These are phyloP conservation scores for Xiphydria camelus DNA, from an alignment of 2,888 invertebrate species.

Conservation along the genomic window DNA sequence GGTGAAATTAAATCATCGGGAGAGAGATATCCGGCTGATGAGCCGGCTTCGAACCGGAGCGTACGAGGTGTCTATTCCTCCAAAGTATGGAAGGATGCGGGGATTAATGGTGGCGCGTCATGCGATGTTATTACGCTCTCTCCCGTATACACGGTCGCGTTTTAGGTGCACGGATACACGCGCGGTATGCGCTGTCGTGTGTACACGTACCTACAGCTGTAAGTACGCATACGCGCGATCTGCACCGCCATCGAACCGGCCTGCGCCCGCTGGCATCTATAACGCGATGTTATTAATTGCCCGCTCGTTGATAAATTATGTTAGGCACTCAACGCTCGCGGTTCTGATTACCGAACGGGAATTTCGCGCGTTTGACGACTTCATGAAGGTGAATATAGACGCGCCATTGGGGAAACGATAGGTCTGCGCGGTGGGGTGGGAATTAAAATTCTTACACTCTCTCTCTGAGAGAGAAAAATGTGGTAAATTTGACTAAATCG, in stretches of 20 bases:
- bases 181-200: background rate
- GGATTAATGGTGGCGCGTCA: constrained; percentile 49
- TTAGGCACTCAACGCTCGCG: too few species aligned
- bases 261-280: constrained; percentile 19
- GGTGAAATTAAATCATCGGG: constrained; percentile 34
- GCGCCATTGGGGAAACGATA: too few species aligned
- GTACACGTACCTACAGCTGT: too few species aligned
- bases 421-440: too few species aligned
- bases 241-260: background rate
- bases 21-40: constrained; percentile 43
- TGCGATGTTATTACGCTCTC: constrained; percentile 47
- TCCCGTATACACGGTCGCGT: constrained; percentile 41
- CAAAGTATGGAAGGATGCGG: constrained; percentile 44
- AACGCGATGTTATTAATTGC: constrained; percentile 37
- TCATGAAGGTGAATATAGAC: too few species aligned
- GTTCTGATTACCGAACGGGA: too few species aligned
- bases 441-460: too few species aligned
- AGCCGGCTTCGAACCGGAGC: constrained; percentile 44
- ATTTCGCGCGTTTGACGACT: constrained; percentile 2
- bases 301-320: constrained; percentile 43
- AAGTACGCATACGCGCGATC: background rate
- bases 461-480: too few species aligned
- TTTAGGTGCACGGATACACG: constrained; percentile 27
- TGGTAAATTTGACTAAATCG: too few species aligned
- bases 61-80: constrained; percentile 49